Evolutionary conservation across 2,113 vertebrate species (phyloP).

Genomic region (Psittacara wagleri): DNA sequence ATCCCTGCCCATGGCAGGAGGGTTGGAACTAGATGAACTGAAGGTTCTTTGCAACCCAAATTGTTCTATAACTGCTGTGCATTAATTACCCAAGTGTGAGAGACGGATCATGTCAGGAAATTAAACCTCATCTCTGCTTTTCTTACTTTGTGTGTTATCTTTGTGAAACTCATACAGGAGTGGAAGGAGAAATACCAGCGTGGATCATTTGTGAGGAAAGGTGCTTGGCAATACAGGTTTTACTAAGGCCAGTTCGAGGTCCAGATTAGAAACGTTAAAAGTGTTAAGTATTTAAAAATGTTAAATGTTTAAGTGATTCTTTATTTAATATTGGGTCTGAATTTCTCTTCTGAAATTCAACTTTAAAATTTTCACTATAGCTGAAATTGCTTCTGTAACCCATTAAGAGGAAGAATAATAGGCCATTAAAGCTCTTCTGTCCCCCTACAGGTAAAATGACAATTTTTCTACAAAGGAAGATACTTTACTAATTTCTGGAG

Average conservation of each 20-base stretch:
- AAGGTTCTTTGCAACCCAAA: neutral
- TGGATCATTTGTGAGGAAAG: neutral
- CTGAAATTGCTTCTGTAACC: neutral
- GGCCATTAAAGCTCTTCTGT: neutral
- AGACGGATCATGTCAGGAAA: neutral
- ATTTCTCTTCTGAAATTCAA: constrained; percentile 16
- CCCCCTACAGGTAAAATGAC: neutral
- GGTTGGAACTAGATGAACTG: too few species aligned
- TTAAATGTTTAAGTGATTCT: neutral
- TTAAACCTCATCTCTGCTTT: neutral
- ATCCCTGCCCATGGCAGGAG: too few species aligned
- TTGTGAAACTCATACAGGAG: neutral
- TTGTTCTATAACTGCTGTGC: neutral
- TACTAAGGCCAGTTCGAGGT: neutral
- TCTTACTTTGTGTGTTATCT: neutral
- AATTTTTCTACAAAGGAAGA: neutral
- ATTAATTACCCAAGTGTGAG: neutral
- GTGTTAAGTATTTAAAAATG: neutral
- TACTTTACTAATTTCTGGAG: neutral
- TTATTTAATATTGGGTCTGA: neutral
- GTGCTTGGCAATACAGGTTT: neutral
- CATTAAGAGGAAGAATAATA: neutral
- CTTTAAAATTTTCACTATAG: neutral
- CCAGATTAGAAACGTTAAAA: neutral
- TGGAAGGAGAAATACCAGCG: neutral